Conservation (phyloP, 2,113 vertebrate genomes). For the Equus quagga region DNA sequence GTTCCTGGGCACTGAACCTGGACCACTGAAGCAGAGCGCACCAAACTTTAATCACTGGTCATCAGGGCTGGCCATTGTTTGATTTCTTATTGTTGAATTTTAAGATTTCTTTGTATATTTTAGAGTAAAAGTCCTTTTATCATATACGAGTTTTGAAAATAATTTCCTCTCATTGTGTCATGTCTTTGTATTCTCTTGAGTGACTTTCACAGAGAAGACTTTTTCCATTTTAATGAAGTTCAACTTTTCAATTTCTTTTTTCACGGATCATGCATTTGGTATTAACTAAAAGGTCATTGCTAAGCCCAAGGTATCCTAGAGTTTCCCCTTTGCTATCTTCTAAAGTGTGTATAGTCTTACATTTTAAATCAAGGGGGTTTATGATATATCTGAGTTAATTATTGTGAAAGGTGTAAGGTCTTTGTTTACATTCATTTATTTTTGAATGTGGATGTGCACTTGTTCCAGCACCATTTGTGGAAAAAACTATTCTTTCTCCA, state of each 20-base stretch:
- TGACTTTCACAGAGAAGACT: not conserved
- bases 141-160: no score
- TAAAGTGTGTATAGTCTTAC: not conserved
- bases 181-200: not conserved
- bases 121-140: no score
- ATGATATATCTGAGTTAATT: no score
- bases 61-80: not conserved
- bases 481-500: not conserved
- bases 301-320: not conserved
- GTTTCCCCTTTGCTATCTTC: not conserved
- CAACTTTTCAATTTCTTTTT: not conserved
- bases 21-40: no score
- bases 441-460: no score
- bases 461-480: no score
- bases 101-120: not conserved
- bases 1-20: no score
- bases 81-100: not conserved
- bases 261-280: not conserved
- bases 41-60: no score
- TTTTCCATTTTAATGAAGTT: not conserved
- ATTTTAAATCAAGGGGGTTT: not conserved
- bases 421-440: not conserved
- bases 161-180: no score
- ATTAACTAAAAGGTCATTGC: not conserved
- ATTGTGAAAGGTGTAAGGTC: not conserved